Conservation (phyloP, 2,113 vertebrate genomes). For the Lepidothrix coronata region DNA sequence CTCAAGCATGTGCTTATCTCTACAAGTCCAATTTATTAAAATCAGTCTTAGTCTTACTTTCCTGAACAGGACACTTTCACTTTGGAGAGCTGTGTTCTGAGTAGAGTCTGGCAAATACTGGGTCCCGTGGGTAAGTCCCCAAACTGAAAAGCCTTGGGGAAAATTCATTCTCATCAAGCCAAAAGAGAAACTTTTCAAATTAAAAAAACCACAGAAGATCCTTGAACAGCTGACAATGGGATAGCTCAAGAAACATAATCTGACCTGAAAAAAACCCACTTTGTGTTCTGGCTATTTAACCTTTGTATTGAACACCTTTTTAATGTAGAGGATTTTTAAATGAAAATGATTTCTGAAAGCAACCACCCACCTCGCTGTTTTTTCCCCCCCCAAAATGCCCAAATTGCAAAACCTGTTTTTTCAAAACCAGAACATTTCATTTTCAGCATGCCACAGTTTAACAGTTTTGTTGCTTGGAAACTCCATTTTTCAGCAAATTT, state of each 20-base stretch:
- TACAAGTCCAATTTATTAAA: background rate
- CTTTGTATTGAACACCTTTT: background rate
- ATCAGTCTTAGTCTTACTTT: background rate
- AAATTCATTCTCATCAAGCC: background rate
- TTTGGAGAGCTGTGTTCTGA: background rate
- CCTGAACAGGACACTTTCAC: background rate
- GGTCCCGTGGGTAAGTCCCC: background rate
- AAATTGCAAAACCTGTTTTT: background rate
- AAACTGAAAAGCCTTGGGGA: background rate
- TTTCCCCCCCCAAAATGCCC: background rate
- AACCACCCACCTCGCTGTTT: background rate
- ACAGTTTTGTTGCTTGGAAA: slow-evolving; percentile 47
- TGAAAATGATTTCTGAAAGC: background rate
- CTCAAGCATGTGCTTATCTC: background rate
- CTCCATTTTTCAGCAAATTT: slow-evolving; percentile 35
- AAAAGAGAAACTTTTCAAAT: background rate
- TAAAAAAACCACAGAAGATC: background rate
- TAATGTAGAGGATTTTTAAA: background rate
- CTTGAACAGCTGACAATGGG: background rate
- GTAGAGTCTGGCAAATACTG: background rate
- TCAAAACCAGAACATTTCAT: background rate
- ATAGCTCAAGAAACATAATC: background rate
- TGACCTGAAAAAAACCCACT: background rate
- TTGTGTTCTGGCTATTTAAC: background rate
- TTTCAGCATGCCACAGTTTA: background rate